Conservation (phyloP, 2,888 invertebrate species). For the Platycnemis pennipes region DNA sequence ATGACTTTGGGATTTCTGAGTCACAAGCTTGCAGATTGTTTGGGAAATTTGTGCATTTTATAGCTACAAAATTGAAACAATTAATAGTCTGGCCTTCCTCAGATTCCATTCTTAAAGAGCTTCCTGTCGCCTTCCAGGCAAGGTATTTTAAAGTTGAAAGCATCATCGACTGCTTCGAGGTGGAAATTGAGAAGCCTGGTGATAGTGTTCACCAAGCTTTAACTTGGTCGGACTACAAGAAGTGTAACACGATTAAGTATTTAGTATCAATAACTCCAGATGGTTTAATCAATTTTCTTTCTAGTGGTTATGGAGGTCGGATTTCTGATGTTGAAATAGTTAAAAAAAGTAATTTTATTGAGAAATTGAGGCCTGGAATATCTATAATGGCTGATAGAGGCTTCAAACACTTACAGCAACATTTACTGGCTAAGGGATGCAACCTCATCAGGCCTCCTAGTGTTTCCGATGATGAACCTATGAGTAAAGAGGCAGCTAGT, state of each 20-base stretch:
- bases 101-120: neutral
- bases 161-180: no score
- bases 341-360: neutral
- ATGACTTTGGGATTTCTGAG: neutral
- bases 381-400: neutral
- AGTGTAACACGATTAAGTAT: neutral
- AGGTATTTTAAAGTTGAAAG: no score
- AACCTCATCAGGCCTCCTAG: no score
- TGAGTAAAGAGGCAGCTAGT: no score
- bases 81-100: neutral
- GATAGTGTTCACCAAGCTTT: no score
- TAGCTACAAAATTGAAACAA: neutral
- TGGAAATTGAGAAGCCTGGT: no score
- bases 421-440: no score
- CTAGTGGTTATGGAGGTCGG: slow-evolving; percentile 69
- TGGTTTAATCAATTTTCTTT: slow-evolving; percentile 70
- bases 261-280: slow-evolving; percentile 69
- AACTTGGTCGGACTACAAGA: no score
- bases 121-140: no score
- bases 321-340: neutral
- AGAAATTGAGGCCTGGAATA: neutral
- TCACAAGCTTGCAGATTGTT: neutral
- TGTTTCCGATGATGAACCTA: no score
- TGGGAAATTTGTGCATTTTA: neutral
- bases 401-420: no score